These are phyloP conservation scores for Aegotheles bennettii DNA, from an alignment of 2,113 vertebrate species.

Conservation along the genomic window DNA sequence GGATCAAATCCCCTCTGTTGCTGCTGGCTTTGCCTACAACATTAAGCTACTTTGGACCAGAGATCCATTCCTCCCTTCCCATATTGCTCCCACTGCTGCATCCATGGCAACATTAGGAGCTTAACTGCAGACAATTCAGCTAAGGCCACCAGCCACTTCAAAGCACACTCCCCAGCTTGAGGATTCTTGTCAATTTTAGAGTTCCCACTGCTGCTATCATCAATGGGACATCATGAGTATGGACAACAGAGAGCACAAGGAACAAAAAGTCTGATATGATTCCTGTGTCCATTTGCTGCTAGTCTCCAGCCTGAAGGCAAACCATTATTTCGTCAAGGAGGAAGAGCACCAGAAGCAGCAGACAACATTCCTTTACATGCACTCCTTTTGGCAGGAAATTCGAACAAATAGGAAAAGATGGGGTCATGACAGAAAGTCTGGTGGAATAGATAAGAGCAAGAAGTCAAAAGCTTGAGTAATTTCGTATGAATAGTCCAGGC, in stretches of 20 bases:
- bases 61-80: background rate
- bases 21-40: conserved; percentile 21
- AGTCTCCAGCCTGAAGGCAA: conserved; percentile 14
- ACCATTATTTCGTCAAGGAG: conserved; percentile 11
- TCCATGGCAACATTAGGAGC: conserved; percentile 42
- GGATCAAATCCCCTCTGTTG: background rate
- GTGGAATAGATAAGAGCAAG: conserved; percentile 43
- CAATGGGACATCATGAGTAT: background rate
- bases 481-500: background rate
- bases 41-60: conserved; percentile 39
- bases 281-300: background rate
- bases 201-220: background rate
- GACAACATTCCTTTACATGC: background rate
- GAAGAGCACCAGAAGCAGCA: conserved; percentile 10
- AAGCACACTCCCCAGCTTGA: background rate
- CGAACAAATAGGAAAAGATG: background rate
- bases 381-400: conserved; percentile 11
- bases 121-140: conserved; percentile 7
- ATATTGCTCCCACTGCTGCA: conserved; percentile 2
- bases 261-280: background rate
- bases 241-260: background rate
- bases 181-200: conserved; percentile 8
- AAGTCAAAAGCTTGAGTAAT: conserved; percentile 47
- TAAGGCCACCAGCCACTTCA: conserved; percentile 35
- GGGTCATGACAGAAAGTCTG: conserved; percentile 46